phyloP scores from a whole-genome alignment of 2,797 vertebrate genomes.

The Amblyraja radiata region DNA sequence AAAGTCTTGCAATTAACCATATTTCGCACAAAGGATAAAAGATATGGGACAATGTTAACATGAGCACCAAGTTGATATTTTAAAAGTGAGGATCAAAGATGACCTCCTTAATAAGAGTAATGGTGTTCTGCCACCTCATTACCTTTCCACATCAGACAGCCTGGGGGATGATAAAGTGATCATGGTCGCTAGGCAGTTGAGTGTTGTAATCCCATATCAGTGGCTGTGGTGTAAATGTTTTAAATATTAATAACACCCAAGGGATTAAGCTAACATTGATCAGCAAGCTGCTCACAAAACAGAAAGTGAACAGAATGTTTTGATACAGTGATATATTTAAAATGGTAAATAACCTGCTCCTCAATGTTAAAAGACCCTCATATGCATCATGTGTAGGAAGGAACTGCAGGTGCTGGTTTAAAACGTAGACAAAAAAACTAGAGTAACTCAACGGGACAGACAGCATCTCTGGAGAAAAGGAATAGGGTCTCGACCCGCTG shows the following conservation, averaged over 20 bases:
- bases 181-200: slow-evolving; percentile 33
- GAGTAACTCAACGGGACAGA: too few species aligned
- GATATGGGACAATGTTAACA: background rate
- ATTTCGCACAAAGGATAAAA: background rate
- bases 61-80: slow-evolving; percentile 7
- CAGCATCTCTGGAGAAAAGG: too few species aligned
- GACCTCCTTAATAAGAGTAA: slow-evolving; percentile 31
- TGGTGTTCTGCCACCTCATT: slow-evolving; percentile 11
- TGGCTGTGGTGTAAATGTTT: slow-evolving; percentile 31
- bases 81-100: slow-evolving; percentile 11
- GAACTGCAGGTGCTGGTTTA: too few species aligned
- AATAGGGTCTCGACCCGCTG: too few species aligned
- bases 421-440: too few species aligned
- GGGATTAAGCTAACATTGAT: slow-evolving; percentile 34
- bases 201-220: slow-evolving; percentile 33
- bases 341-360: slow-evolving; percentile 18
- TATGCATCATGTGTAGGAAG: background rate
- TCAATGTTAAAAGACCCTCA: background rate
- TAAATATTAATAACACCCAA: slow-evolving; percentile 36
- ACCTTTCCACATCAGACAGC: background rate
- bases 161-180: slow-evolving; percentile 26
- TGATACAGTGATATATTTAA: slow-evolving; percentile 31
- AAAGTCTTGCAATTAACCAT: background rate
- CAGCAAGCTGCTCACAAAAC: slow-evolving; percentile 30
- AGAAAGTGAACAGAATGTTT: slow-evolving; percentile 30